A percentile compares a stretch with the other conserved stretches of the same genome.
Evolutionary conservation across 2,113 vertebrate species (phyloP).

Genomic region (Pardalotus punctatus): DNA sequence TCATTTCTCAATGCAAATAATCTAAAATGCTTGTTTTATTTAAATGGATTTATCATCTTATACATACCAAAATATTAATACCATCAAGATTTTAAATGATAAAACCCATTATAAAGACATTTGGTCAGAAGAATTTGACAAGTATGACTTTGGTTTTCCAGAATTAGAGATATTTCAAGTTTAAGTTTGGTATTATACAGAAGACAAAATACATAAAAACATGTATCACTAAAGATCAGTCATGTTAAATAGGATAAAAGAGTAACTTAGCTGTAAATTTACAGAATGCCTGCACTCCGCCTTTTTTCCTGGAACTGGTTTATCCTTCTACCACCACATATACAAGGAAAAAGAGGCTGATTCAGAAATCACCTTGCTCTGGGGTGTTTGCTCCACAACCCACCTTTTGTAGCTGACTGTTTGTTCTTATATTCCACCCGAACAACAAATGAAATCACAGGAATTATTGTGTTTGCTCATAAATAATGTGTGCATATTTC

Average conservation of each 20-base stretch:
- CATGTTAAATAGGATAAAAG: neutral
- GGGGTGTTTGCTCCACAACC: neutral
- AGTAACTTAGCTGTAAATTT: neutral
- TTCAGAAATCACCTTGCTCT: neutral
- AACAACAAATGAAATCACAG: neutral
- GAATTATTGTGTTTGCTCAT: neutral
- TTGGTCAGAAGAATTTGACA: neutral
- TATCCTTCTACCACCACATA: neutral
- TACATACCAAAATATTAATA: neutral
- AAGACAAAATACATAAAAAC: neutral
- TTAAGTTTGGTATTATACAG: neutral
- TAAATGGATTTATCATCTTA: neutral
- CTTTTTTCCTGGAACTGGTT: neutral
- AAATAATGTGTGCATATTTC: neutral
- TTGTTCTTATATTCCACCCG: neutral
- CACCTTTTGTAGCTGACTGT: neutral
- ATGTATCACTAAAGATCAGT: neutral
- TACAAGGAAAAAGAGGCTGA: neutral
- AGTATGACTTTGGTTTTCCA: neutral
- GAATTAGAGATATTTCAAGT: neutral
- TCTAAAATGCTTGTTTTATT: neutral
- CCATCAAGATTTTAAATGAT: neutral
- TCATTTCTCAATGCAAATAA: neutral
- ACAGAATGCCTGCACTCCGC: neutral
- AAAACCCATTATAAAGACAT: neutral